Evolutionary conservation across 2,113 vertebrate species (phyloP).

Genomic region (Strigops habroptila): DNA sequence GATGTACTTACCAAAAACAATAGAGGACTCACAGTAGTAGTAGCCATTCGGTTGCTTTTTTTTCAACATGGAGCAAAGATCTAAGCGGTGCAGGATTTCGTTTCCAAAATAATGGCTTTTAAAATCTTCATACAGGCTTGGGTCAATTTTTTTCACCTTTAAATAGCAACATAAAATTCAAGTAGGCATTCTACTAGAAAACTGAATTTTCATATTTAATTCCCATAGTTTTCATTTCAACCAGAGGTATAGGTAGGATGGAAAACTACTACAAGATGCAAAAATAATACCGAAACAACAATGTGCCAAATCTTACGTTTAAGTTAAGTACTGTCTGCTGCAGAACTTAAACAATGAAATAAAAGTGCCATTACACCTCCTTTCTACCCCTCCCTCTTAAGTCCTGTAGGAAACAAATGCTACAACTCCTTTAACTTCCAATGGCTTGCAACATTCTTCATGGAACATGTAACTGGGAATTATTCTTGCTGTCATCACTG

Average conservation of each 20-base stretch:
- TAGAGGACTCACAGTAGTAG: conserved; percentile 89
- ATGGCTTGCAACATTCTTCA: neutral
- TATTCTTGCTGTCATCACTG: neutral
- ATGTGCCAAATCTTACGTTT: neutral
- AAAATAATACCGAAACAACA: neutral
- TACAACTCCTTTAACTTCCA: neutral
- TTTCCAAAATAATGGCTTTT: conserved; percentile 84
- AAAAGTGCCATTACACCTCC: neutral
- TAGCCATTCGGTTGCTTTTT: conserved; percentile 89
- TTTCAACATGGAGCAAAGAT: conserved; percentile 97
- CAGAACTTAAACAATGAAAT: neutral
- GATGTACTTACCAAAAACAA: conserved; percentile 82
- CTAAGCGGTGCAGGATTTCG: conserved; percentile 82
- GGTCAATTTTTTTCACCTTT: conserved; percentile 90
- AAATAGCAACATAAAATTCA: conserved; percentile 58
- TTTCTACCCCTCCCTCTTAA: neutral
- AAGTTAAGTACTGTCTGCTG: neutral
- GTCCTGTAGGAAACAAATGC: neutral
- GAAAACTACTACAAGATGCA: neutral
- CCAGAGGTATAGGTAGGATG: neutral
- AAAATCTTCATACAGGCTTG: conserved; percentile 80
- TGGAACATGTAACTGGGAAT: neutral
- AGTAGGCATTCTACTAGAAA: neutral
- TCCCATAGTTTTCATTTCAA: neutral
- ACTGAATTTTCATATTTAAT: neutral